phyloP scores from a whole-genome alignment of 37 sponge, comb jelly and placozoan species.

The Eunapius fragilis region DNA sequence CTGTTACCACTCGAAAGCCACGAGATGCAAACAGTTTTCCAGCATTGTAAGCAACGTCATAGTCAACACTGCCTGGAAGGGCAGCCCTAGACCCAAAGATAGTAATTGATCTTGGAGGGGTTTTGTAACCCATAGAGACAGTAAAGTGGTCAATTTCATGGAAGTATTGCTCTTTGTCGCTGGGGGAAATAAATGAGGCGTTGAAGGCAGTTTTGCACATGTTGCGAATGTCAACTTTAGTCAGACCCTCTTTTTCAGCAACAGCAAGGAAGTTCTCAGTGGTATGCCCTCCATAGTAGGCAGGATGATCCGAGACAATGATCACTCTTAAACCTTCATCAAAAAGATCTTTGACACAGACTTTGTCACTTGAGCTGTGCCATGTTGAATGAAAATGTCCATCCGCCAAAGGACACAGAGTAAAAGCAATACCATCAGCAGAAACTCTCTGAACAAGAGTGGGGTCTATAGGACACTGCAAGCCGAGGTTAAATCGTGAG shows the following conservation, averaged over 20 bases:
- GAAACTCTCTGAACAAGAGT: constrained; percentile 38
- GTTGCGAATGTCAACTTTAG: constrained; percentile 50
- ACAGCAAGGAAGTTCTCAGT: constrained; percentile 59
- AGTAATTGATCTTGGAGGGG: constrained; percentile 53
- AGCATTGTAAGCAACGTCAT: constrained; percentile 37
- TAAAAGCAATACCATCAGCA: constrained; percentile 48
- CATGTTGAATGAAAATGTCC: constrained; percentile 50
- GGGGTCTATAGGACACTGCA: constrained; percentile 60
- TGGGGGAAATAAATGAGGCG: constrained; percentile 52
- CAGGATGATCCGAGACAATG: constrained; percentile 83
- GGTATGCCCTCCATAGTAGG: constrained; percentile 85
- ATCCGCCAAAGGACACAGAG: constrained; percentile 75
- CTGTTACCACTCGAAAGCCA: constrained; percentile 68
- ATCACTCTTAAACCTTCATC: constrained; percentile 63
- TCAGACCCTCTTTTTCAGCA: constrained; percentile 13
- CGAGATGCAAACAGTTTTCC: constrained; percentile 47
- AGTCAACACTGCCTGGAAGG: constrained; percentile 43
- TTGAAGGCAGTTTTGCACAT: constrained; percentile 72
- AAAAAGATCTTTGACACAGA: constrained; percentile 40
- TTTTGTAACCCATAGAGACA: constrained; percentile 48
- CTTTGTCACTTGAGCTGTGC: constrained; percentile 44
- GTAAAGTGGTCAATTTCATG: constrained; percentile 38
- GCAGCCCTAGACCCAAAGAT: constrained; percentile 69
- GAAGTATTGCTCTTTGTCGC: constrained; percentile 52
- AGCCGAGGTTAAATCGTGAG: constrained; percentile 62